phyloP scores from a whole-genome alignment of 2,113 vertebrate genomes.

The Bujurquina vittata region DNA sequence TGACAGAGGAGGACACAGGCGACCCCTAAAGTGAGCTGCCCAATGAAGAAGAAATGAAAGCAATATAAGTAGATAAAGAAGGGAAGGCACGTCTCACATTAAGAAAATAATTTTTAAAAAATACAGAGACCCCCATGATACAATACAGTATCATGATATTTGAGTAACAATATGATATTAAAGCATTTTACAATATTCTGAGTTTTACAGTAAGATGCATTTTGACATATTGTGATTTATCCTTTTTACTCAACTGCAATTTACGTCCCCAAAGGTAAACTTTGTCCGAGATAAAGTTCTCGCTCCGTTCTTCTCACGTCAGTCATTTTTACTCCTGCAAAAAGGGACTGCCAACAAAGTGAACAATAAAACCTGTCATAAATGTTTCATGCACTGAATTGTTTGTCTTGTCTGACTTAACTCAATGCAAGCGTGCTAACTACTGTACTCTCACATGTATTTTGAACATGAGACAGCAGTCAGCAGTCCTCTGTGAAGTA shows the following conservation, averaged over 20 bases:
- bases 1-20: background rate
- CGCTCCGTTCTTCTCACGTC: background rate
- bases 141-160: background rate
- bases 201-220: background rate
- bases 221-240: too few relatives aligned
- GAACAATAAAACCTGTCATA: background rate
- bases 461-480: background rate
- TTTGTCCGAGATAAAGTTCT: background rate
- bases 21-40: background rate
- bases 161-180: background rate
- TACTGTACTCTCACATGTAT: background rate
- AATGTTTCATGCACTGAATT: background rate
- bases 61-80: background rate
- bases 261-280: background rate
- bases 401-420: background rate
- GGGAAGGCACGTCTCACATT: background rate
- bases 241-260: too few relatives aligned
- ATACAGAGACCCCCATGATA: background rate
- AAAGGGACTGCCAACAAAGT: background rate
- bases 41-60: background rate
- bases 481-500: background rate
- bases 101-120: background rate
- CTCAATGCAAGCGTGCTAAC: background rate
- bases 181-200: background rate
- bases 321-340: background rate